phyloP scores from a whole-genome alignment of 2,113 vertebrate species.

The Rhinoderma darwinii region DNA sequence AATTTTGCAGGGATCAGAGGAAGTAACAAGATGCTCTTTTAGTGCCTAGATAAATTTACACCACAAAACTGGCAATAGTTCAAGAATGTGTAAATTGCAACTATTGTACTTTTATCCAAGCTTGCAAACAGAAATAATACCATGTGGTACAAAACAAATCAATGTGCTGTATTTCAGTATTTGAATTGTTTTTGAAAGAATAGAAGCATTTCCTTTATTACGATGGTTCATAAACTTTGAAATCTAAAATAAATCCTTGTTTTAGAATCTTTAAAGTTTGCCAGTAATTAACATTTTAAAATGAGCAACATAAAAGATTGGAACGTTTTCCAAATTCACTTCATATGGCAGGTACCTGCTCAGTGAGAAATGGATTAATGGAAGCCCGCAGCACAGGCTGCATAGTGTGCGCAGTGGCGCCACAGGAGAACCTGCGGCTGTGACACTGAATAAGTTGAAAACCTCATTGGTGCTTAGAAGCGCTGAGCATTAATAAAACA shows the following conservation, averaged over 20 bases:
- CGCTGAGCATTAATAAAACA: no score
- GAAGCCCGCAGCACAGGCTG: no score
- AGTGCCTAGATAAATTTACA: conserved; percentile 43
- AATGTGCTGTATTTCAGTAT: conserved; percentile 16
- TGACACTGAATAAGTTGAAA: no score
- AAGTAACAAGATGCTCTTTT: conserved; percentile 35
- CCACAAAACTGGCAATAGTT: conserved; percentile 24
- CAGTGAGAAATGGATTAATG: no score
- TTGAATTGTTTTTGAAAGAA: conserved; percentile 8
- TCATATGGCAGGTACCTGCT: no score
- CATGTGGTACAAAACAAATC: conserved; percentile 22
- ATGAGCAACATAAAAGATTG: neutral
- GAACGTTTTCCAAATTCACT: neutral
- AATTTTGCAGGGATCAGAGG: conserved; percentile 28
- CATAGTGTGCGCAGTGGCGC: no score
- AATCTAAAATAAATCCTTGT: neutral
- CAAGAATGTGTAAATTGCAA: conserved; percentile 27
- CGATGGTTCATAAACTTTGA: neutral
- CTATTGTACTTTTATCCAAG: conserved; percentile 21
- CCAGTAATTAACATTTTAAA: no score
- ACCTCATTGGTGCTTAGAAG: no score
- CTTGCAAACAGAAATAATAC: neutral
- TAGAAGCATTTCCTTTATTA: neutral
- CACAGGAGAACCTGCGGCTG: no score
- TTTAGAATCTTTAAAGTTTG: neutral